Conservation (phyloP, 2,113 vertebrate species). For the Tricholaema leucomelas region DNA sequence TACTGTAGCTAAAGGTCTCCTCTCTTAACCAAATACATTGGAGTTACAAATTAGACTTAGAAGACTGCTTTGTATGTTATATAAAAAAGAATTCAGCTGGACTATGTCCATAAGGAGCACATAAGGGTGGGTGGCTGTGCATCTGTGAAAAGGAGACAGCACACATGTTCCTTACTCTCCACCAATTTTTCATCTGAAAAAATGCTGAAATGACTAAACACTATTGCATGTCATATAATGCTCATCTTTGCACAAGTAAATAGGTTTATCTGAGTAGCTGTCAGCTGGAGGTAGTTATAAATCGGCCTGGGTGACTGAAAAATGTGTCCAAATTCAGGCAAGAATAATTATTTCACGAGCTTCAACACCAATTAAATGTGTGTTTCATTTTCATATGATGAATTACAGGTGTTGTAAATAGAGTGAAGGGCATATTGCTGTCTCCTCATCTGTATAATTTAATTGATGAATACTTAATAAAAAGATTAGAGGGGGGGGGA, state of each 20-base stretch:
- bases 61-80: not conserved
- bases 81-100: not conserved
- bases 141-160: not conserved
- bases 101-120: not conserved
- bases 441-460: not conserved
- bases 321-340: not conserved
- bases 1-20: not conserved
- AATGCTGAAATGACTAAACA: not conserved
- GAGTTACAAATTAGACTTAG: not conserved
- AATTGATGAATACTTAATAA: no score
- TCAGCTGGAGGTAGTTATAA: not conserved
- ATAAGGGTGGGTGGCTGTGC: not conserved
- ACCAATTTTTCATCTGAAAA: not conserved
- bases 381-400: not conserved
- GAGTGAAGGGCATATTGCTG: not conserved
- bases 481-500: no score
- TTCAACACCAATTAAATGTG: not conserved
- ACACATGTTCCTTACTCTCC: not conserved
- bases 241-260: not conserved
- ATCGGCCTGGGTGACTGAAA: not conserved
- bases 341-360: conserved; percentile 1
- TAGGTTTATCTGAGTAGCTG: not conserved
- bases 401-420: not conserved
- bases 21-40: not conserved
- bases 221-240: not conserved